Conservation (phyloP, 1,140 invertebrate species). For the Camponotus pennsylvanicus region DNA sequence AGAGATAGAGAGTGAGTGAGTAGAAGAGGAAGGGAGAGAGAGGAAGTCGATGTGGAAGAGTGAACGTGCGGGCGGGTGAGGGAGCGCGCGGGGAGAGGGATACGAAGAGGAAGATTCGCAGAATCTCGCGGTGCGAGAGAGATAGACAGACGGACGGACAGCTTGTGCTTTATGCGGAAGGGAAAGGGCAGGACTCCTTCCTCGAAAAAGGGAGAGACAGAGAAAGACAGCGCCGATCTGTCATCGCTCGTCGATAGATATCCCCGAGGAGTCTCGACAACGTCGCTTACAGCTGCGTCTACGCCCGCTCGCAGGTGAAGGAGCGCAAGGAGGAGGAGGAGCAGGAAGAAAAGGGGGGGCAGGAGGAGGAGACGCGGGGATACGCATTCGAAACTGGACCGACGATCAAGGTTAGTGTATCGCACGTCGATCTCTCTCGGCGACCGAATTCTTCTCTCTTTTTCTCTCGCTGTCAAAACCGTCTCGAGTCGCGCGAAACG, state of each 20-base stretch:
- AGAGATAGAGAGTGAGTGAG: neutral
- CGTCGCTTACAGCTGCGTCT: slow-evolving; percentile 6
- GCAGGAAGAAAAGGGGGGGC: too few species aligned
- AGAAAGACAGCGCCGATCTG: neutral
- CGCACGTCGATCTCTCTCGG: neutral
- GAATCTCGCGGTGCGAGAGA: slow-evolving; percentile 68
- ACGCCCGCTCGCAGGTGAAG: slow-evolving; percentile 13
- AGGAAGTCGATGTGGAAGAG: neutral
- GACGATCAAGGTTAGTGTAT: slow-evolving; percentile 80
- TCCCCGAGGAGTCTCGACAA: too few species aligned
- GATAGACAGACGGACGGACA: too few species aligned
- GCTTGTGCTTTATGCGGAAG: neutral
- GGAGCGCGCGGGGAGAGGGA: neutral
- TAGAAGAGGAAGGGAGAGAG: neutral
- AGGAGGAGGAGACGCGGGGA: slow-evolving; percentile 31
- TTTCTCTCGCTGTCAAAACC: too few species aligned
- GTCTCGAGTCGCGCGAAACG: too few species aligned
- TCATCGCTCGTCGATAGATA: neutral
- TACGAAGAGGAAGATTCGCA: slow-evolving; percentile 30
- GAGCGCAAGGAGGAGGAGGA: slow-evolving; percentile 27
- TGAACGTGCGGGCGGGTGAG: neutral
- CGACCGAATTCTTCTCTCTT: neutral
- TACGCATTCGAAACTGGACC: slow-evolving; percentile 80
- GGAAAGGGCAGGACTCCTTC: neutral
- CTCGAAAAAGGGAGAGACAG: too few species aligned